phyloP scores from a whole-genome alignment of 2,113 vertebrate species.

The Collichthys lucidus region DNA sequence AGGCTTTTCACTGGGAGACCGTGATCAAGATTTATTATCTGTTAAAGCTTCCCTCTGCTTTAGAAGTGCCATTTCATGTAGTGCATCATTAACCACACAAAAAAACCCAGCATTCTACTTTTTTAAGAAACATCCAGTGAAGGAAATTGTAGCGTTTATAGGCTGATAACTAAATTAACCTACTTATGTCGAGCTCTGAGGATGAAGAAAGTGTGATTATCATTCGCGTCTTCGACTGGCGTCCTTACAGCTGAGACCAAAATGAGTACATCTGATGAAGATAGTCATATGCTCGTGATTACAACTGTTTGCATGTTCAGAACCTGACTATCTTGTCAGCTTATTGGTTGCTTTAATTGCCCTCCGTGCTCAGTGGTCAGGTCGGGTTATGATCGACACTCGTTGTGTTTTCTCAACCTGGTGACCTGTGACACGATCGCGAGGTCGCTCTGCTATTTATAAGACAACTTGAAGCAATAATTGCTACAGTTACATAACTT shows the following conservation, averaged over 20 bases:
- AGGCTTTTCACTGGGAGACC: slow-evolving; percentile 62
- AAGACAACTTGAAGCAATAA: background rate
- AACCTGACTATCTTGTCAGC: slow-evolving; percentile 47
- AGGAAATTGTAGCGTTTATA: slow-evolving; percentile 48
- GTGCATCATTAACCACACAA: slow-evolving; percentile 36
- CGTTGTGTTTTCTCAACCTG: slow-evolving; percentile 6
- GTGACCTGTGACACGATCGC: background rate
- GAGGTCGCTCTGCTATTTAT: slow-evolving; percentile 5
- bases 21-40: slow-evolving; percentile 57
- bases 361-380: slow-evolving; percentile 8
- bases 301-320: too few species aligned
- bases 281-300: slow-evolving; percentile 33
- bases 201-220: slow-evolving; percentile 51
- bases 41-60: slow-evolving; percentile 24
- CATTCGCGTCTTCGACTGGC: slow-evolving; percentile 38
- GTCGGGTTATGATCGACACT: slow-evolving; percentile 11
- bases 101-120: slow-evolving; percentile 32
- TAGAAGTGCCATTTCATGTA: slow-evolving; percentile 33
- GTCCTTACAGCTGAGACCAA: slow-evolving; percentile 38
- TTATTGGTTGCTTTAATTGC: slow-evolving; percentile 58
- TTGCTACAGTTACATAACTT: background rate
- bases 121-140: slow-evolving; percentile 30
- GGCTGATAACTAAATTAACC: slow-evolving; percentile 37
- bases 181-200: background rate
- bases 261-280: slow-evolving; percentile 46